Percentiles rank a stretch among this genome's conserved stretches.
Conservation (phyloP, 2,888 invertebrate genomes). For the Hypercompe scribonia region DNA sequence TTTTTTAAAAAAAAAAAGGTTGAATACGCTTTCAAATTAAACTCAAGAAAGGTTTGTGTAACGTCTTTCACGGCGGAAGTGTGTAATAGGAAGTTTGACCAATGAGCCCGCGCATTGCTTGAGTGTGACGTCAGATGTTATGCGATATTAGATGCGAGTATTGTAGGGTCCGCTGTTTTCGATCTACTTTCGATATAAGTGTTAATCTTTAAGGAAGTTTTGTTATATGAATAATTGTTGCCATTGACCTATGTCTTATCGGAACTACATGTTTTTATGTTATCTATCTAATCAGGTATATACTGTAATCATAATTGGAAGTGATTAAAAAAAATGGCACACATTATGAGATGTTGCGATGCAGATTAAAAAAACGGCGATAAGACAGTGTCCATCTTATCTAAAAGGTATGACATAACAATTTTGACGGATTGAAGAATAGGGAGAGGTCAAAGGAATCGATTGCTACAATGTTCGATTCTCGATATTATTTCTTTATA, state of each 20-base stretch:
- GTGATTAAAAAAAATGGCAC: not conserved
- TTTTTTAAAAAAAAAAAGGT: too few species aligned
- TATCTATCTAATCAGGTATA: too few species aligned
- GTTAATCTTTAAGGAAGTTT: conserved; percentile 5
- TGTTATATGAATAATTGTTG: not conserved
- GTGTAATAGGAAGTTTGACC: not conserved
- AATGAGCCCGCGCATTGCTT: not conserved
- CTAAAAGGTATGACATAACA: too few species aligned
- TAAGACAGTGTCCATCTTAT: too few species aligned
- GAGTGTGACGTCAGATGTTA: not conserved
- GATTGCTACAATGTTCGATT: too few species aligned
- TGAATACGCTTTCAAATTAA: too few species aligned
- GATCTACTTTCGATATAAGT: not conserved
- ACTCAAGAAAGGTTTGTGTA: too few species aligned
- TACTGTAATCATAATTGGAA: not conserved
- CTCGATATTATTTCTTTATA: too few species aligned
- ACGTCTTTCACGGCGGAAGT: not conserved
- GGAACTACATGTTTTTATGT: not conserved
- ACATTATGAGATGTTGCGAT: not conserved
- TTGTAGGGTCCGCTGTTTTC: not conserved
- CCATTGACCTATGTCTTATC: conserved; percentile 13
- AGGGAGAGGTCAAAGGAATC: too few species aligned
- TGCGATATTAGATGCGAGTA: not conserved
- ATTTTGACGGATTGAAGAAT: too few species aligned
- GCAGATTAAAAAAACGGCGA: not conserved